Evolutionary conservation across 2,113 vertebrate species (phyloP).

Genomic region (Alosa alosa): DNA sequence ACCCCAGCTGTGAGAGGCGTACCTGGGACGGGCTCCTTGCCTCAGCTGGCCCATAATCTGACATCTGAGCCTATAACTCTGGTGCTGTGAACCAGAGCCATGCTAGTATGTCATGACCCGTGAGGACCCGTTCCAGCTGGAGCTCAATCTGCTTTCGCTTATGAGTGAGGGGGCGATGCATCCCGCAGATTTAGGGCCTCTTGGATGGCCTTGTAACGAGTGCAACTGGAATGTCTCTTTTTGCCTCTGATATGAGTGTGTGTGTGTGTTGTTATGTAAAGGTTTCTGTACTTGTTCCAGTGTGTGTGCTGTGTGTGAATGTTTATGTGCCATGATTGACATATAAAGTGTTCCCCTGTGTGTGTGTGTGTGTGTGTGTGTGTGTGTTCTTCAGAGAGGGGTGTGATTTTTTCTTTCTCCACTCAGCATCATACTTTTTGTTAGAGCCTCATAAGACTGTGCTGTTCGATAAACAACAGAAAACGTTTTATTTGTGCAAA

Average conservation of each 20-base stretch:
- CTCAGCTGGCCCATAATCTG: not conserved
- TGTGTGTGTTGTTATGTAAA: not conserved
- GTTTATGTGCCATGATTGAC: not conserved
- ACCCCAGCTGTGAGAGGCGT: no score
- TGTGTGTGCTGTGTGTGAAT: not conserved
- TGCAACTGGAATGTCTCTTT: not conserved
- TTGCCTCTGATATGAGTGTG: not conserved
- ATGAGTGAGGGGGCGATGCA: not conserved
- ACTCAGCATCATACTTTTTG: not conserved
- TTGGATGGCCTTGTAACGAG: not conserved
- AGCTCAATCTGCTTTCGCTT: slow-evolving; percentile 23
- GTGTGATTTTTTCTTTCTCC: no score
- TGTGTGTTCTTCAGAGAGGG: not conserved
- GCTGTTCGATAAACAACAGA: not conserved
- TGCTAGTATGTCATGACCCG: slow-evolving; percentile 7
- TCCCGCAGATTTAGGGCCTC: slow-evolving; percentile 3
- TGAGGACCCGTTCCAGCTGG: not conserved
- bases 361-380: not conserved
- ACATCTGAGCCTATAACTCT: not conserved
- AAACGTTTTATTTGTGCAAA: not conserved
- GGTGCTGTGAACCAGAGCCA: not conserved
- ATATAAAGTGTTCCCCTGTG: not conserved
- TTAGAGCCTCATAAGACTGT: not conserved
- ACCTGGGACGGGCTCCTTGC: not conserved
- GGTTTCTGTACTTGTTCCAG: not conserved